A percentile compares a stretch with the other conserved stretches of the same genome.
phyloP scores from a whole-genome alignment of 1,140 invertebrate species.

The Eubasilissa regina region DNA sequence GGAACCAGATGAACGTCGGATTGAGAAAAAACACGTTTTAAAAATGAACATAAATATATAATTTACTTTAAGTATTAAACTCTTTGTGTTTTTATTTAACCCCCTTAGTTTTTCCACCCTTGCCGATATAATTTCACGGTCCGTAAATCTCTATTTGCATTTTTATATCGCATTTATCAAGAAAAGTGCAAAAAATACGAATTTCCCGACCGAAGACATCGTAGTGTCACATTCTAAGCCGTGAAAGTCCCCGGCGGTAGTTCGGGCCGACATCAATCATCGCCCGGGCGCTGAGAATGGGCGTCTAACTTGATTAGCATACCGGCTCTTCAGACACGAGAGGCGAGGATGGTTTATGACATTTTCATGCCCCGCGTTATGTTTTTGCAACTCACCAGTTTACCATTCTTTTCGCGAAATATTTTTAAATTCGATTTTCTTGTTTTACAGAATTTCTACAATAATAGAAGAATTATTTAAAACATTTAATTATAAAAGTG shows the following conservation, averaged over 20 bases:
- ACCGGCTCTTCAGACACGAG: neutral
- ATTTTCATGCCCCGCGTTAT: neutral
- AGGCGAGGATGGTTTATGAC: neutral
- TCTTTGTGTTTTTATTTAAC: too few species aligned
- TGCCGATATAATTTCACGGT: slow-evolving; percentile 14
- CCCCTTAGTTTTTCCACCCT: neutral
- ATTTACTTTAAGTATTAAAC: too few species aligned
- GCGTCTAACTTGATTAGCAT: slow-evolving; percentile 9
- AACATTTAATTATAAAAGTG: too few species aligned
- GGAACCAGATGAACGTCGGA: too few species aligned
- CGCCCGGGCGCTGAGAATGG: slow-evolving; percentile 3
- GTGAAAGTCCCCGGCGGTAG: neutral
- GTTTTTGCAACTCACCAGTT: neutral
- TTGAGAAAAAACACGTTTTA: too few species aligned
- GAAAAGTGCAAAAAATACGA: slow-evolving; percentile 10
- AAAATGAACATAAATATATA: too few species aligned
- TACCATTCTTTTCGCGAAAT: too few species aligned
- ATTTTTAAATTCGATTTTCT: too few species aligned
- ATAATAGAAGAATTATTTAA: too few species aligned
- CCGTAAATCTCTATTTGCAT: slow-evolving; percentile 7
- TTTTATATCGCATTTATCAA: slow-evolving; percentile 21
- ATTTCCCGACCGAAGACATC: neutral
- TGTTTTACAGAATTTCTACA: too few species aligned
- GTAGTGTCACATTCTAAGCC: neutral
- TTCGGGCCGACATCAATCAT: slow-evolving; percentile 15